Conservation (phyloP, 2,888 invertebrate genomes). For the Synergus itoensis region DNA sequence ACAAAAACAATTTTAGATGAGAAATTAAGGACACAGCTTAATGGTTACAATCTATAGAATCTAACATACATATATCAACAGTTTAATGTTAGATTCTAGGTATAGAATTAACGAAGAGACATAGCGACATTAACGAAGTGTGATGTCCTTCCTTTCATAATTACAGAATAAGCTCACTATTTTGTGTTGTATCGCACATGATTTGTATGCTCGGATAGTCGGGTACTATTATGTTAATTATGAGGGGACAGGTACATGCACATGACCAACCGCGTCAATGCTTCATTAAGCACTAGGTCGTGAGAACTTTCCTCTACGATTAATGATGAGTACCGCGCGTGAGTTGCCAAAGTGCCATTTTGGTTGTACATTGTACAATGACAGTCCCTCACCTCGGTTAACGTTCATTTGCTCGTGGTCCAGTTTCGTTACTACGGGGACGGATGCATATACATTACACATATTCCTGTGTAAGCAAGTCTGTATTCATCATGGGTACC, state of each 20-base stretch:
- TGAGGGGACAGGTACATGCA: conserved; percentile 59
- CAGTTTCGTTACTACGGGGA: conserved; percentile 21
- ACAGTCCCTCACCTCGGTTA: conserved; percentile 20
- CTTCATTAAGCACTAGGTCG: conserved; percentile 27
- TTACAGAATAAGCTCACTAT: not conserved
- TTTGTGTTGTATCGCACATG: conserved; percentile 44
- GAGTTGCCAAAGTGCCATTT: conserved; percentile 37
- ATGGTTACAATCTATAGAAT: not conserved
- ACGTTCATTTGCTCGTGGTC: conserved; percentile 20
- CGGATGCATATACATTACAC: not conserved
- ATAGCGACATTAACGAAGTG: not conserved
- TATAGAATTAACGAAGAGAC: not conserved
- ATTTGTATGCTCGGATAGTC: conserved; percentile 57
- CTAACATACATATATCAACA: not conserved
- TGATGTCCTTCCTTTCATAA: conserved; percentile 10
- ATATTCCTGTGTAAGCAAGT: conserved; percentile 1
- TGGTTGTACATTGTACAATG: conserved; percentile 16
- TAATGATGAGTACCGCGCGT: conserved; percentile 29
- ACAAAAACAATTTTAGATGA: no score
- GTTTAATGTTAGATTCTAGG: not conserved
- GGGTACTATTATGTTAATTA: conserved; percentile 67
- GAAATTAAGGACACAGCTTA: no score
- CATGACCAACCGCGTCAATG: conserved; percentile 33
- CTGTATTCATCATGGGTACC: conserved; percentile 24
- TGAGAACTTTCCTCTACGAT: conserved; percentile 33